phyloP scores from a whole-genome alignment of 2,888 invertebrate species.

The Imbricaverruca yamaguchii region DNA sequence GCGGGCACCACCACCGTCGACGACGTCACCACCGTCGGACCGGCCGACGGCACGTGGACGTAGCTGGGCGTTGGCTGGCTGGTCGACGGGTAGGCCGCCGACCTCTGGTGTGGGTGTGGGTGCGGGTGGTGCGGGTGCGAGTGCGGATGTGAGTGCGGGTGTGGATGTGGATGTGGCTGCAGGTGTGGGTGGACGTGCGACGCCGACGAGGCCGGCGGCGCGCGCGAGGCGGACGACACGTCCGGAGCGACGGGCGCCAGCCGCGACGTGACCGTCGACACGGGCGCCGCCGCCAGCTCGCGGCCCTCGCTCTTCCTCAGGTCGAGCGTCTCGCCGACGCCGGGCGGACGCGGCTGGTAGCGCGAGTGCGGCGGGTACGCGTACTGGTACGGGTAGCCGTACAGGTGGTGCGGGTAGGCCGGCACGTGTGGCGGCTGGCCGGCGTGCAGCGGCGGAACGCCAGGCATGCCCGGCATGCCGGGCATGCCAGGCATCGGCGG shows the following conservation, averaged over 20 bases:
- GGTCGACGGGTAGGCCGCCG: too few relatives aligned
- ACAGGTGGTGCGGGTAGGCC: conserved; percentile 43
- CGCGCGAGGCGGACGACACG: conserved; percentile 1
- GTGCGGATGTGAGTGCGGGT: conserved; percentile 28
- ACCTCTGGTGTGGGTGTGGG: too few relatives aligned
- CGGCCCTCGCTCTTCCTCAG: neutral
- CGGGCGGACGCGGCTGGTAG: conserved; percentile 30
- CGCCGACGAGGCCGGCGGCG: conserved; percentile 22
- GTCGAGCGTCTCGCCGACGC: neutral
- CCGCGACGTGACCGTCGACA: neutral
- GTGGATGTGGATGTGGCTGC: conserved; percentile 29
- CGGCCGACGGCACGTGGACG: conserved; percentile 13
- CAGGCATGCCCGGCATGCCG: neutral
- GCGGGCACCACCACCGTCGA: neutral
- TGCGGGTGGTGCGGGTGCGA: conserved; percentile 17
- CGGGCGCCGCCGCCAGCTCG: neutral
- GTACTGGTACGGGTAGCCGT: conserved; percentile 35
- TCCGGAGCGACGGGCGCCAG: conserved; percentile 15
- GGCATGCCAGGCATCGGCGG: conserved; percentile 37
- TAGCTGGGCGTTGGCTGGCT: too few relatives aligned
- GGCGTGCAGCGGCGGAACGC: neutral
- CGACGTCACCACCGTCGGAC: neutral
- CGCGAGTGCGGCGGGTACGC: conserved; percentile 30
- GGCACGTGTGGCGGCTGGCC: conserved; percentile 41
- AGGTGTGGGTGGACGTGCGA: neutral